Evolutionary conservation across 2,113 vertebrate species (phyloP).

Genomic region (Poecile atricapillus): DNA sequence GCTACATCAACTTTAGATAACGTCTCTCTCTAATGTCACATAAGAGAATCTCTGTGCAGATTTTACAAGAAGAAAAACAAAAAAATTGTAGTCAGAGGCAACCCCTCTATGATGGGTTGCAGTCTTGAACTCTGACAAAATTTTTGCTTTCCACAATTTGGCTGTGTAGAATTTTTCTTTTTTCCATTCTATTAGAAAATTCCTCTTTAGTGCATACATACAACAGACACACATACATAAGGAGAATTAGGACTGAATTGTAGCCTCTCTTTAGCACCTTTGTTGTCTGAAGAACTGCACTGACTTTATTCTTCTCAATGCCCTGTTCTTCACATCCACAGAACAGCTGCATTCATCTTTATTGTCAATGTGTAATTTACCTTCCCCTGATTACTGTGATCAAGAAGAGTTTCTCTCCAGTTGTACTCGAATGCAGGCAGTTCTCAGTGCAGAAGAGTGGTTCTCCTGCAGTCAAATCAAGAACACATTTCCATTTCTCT

Average conservation of each 20-base stretch:
- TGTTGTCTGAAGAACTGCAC: background rate
- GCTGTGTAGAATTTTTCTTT: background rate
- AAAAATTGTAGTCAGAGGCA: background rate
- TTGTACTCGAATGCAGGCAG: background rate
- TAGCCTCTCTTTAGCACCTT: background rate
- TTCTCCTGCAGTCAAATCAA: background rate
- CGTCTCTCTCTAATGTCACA: background rate
- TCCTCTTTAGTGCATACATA: background rate
- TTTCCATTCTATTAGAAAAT: background rate
- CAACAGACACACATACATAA: background rate
- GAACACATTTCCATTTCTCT: background rate
- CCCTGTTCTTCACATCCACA: background rate
- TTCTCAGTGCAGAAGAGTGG: background rate
- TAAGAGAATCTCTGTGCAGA: background rate
- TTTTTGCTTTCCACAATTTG: background rate
- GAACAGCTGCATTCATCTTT: background rate
- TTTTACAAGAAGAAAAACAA: background rate
- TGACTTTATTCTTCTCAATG: background rate
- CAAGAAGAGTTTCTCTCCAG: background rate
- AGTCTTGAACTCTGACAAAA: background rate
- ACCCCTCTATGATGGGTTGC: background rate
- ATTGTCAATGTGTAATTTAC: background rate
- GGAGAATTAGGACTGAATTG: background rate
- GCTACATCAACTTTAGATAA: background rate
- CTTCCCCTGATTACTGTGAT: background rate